These are phyloP conservation scores for Atta texana DNA, from an alignment of 1,140 invertebrate genomes.

Conservation along the genomic window DNA sequence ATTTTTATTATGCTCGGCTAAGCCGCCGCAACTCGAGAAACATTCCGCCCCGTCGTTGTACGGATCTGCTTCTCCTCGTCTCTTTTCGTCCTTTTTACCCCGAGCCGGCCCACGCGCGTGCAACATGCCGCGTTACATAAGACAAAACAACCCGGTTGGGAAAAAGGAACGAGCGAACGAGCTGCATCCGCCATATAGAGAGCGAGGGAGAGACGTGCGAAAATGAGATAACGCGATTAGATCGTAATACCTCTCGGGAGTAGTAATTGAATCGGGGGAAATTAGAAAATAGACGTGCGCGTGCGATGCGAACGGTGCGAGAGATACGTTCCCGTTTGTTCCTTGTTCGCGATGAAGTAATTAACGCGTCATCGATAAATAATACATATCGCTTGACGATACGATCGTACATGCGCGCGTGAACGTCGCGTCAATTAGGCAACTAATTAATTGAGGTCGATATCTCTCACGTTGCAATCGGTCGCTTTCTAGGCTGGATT, in stretches of 20 bases:
- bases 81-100: neutral
- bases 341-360: conserved; percentile 61
- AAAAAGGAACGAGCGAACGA: neutral
- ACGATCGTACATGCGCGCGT: conserved; percentile 66
- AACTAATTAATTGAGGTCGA: conserved; percentile 77
- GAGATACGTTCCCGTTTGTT: conserved; percentile 19
- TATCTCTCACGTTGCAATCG: conserved; percentile 46
- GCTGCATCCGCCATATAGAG: neutral
- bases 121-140: conserved; percentile 51
- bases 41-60: conserved; percentile 28
- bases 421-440: conserved; percentile 74
- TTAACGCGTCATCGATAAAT: conserved; percentile 77
- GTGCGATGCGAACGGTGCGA: conserved; percentile 25
- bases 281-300: conserved; percentile 40
- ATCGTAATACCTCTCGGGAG: conserved; percentile 30
- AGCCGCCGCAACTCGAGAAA: conserved; percentile 51
- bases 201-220: conserved; percentile 17
- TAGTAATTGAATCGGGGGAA: conserved; percentile 50
- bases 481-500: neutral
- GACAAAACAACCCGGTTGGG: conserved; percentile 22
- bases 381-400: conserved; percentile 75
- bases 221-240: conserved; percentile 53
- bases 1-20: conserved; percentile 66
- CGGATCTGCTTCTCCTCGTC: neutral
- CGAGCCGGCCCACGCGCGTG: conserved; percentile 8